Evolutionary conservation across 2,888 invertebrate species (phyloP).

Genomic region (Agrypnus murinus): DNA sequence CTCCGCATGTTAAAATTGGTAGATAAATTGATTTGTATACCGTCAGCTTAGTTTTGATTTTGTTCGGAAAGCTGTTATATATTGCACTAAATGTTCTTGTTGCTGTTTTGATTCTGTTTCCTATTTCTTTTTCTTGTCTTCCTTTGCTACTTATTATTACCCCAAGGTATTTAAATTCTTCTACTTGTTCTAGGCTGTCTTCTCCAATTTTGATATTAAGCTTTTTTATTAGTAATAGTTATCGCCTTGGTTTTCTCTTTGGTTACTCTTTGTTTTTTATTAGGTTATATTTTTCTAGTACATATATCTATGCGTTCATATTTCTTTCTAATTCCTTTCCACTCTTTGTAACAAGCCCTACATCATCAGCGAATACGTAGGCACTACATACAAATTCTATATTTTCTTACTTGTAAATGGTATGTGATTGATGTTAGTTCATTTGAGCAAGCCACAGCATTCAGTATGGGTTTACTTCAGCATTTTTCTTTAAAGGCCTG

Average conservation of each 20-base stretch:
- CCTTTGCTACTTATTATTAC: conserved; percentile 8
- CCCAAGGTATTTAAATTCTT: conserved; percentile 20
- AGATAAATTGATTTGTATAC: not conserved
- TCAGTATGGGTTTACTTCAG: no score
- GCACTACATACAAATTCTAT: no score
- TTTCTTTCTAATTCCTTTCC: not conserved
- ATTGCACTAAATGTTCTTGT: conserved; percentile 1
- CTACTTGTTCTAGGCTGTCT: conserved; percentile 1
- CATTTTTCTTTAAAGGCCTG: no score
- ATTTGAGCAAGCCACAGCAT: no score
- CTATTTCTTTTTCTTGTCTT: conserved; percentile 24
- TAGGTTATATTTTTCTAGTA: conserved; percentile 10
- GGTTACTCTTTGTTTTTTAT: no score
- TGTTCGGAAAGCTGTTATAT: not conserved
- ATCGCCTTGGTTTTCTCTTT: conserved; percentile 3
- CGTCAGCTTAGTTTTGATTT: not conserved
- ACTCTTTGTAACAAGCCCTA: not conserved
- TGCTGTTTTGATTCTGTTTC: not conserved
- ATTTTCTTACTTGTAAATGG: no score
- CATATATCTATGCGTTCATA: not conserved
- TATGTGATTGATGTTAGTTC: no score
- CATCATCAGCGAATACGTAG: conserved; percentile 7
- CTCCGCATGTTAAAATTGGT: no score
- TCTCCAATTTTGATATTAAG: not conserved
- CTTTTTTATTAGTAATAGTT: conserved; percentile 7